Evolutionary conservation across 2,113 vertebrate species (phyloP).

Genomic region (Leptobrachium leishanense): DNA sequence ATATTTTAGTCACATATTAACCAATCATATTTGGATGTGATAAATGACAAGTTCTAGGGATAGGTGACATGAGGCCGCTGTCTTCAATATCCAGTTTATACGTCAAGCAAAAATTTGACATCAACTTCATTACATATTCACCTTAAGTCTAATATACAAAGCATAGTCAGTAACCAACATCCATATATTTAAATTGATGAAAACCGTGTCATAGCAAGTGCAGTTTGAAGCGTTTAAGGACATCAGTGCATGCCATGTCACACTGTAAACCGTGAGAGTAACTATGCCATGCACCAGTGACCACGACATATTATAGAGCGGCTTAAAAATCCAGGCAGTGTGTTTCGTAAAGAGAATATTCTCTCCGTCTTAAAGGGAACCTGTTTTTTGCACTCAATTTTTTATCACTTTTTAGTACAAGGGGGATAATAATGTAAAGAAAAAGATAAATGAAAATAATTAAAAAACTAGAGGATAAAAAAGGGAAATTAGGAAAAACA

Average conservation of each 20-base stretch:
- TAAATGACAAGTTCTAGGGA: conserved; percentile 2
- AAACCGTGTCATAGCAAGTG: conserved; percentile 1
- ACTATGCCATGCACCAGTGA: conserved; percentile 19
- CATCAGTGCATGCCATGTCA: conserved; percentile 20
- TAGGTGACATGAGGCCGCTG: conserved; percentile 1
- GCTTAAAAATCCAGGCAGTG: not conserved
- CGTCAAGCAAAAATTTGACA: conserved; percentile 12
- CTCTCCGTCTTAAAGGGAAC: not conserved
- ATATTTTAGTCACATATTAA: not conserved
- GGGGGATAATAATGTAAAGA: no score
- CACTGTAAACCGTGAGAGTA: conserved; percentile 11
- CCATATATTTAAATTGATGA: conserved; percentile 19
- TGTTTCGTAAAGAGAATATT: not conserved
- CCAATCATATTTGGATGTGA: conserved; percentile 8
- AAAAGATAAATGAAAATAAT: no score
- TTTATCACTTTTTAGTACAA: no score
- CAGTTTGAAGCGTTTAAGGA: conserved; percentile 12
- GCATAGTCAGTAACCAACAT: conserved; percentile 23
- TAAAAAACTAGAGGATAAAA: no score
- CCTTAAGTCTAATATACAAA: conserved; percentile 21
- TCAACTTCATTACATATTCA: conserved; percentile 30
- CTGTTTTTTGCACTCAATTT: no score
- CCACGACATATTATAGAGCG: conserved; percentile 15
- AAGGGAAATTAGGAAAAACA: no score
- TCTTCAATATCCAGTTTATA: conserved; percentile 18